phyloP scores from a whole-genome alignment of 1,140 invertebrate genomes.

The Drosophila ironensis region DNA sequence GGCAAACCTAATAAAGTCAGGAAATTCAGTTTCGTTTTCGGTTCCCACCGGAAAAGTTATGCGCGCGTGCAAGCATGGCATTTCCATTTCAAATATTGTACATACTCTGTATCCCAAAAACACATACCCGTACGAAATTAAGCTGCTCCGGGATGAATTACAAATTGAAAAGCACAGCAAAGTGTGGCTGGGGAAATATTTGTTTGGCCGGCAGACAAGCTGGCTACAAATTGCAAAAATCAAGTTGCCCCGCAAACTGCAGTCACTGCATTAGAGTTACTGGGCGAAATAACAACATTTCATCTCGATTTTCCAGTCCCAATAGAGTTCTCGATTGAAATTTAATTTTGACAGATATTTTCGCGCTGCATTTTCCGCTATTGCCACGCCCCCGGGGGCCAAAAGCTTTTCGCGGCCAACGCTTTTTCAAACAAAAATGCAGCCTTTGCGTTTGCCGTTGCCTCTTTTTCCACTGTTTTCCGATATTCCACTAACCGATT shows the following conservation, averaged over 20 bases:
- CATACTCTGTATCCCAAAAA: neutral
- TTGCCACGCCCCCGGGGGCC: neutral
- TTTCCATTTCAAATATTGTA: neutral
- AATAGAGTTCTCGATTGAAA: conserved; percentile 47
- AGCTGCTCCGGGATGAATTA: conserved; percentile 33
- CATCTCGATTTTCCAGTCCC: conserved; percentile 17
- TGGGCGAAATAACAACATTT: conserved; percentile 24
- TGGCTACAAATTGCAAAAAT: conserved; percentile 52
- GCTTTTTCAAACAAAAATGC: neutral
- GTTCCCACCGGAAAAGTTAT: too few relatives aligned
- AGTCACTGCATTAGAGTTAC: conserved; percentile 14
- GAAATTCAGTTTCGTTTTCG: conserved; percentile 31
- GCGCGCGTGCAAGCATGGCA: too few relatives aligned
- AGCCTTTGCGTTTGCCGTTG: conserved; percentile 18
- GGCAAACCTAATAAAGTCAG: conserved; percentile 42
- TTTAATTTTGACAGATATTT: conserved; percentile 71
- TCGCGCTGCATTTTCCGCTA: conserved; percentile 15
- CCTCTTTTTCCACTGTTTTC: conserved; percentile 37
- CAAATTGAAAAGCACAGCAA: conserved; percentile 51
- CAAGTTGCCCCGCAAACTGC: conserved; percentile 51
- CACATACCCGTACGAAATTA: conserved; percentile 53
- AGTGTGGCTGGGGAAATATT: conserved; percentile 16
- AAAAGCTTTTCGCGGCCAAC: conserved; percentile 37
- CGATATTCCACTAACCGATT: neutral
- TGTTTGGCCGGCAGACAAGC: neutral